Evolutionary conservation across 2,113 vertebrate genomes (phyloP), one percentile per base, ranked within the genome.

Genomic region (Lontra canadensis): DNA sequence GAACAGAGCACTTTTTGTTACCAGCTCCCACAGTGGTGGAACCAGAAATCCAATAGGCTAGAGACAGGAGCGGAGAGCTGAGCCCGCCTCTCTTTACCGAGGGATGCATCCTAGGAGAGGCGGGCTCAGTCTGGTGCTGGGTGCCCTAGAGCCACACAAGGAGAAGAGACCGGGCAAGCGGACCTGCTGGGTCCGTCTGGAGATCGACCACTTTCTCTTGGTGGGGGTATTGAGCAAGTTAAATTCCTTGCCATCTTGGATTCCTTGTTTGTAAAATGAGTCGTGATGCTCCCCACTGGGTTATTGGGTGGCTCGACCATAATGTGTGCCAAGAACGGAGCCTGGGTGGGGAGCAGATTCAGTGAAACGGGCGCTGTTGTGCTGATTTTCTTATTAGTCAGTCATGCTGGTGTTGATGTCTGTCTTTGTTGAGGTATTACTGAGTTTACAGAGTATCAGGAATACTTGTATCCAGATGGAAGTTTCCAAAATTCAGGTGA

Each of bases 401-500:
- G 11, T 31, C 67, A 36, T 78, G 47, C 47, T 91, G 18, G 78
- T 34, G 31, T 55, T 57, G 57, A 13, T 59, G 1, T 59, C 52
- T 79, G 0, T 23, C 63, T 96, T 63, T 87, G 89, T 34, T 18
- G 73, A 63, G 69, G 10, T 23, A 25, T 85, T 73, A 11, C 6
- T 49, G 55, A 61, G 47, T 95, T 55, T 87, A 74, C 29, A 88
- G 74, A 80, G 12, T 49, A 49, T 57, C 61, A 74, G 76, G 26
- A 87, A 63, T 59, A n/a, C 42, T 90, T 92, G n/a, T 63, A 8
- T 89, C 80, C 29, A 39, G 39, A 57, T 79, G 6, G 14, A 94
- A 73, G n/a, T 18, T 67, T 82, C 52, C 78, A 96, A 57, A 96
- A 92, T 23, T 80, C 49, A 89, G n/a, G 47, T 23, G 47, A 57